Conservation (phyloP, 1,140 invertebrate genomes). For the Nixonia krombeini region DNA sequence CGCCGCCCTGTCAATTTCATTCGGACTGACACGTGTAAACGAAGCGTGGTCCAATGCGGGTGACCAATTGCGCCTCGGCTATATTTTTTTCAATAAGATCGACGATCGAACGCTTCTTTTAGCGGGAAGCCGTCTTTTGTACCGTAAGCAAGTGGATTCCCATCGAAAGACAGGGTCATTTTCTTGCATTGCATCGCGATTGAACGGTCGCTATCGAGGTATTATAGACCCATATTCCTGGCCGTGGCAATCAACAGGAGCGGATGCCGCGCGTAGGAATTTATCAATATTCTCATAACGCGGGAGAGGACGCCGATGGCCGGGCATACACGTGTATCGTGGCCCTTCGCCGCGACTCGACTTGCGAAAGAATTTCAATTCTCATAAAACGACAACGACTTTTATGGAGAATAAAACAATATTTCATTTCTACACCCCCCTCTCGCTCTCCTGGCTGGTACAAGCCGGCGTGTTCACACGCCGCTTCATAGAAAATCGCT, state of each 20-base stretch:
- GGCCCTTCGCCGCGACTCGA: slow-evolving; percentile 2
- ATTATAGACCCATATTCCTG: background rate
- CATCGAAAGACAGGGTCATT: too few relatives aligned
- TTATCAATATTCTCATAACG: slow-evolving; percentile 57
- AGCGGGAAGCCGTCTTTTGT: too few relatives aligned
- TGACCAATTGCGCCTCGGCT: too few relatives aligned
- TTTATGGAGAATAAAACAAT: slow-evolving; percentile 57
- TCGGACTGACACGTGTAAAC: too few relatives aligned
- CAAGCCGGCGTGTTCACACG: background rate
- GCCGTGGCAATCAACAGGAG: slow-evolving; percentile 38
- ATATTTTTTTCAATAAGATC: too few relatives aligned
- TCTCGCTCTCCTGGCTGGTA: background rate
- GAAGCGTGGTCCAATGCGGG: too few relatives aligned
- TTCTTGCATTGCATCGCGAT: too few relatives aligned
- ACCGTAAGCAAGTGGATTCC: too few relatives aligned
- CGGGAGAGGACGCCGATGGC: slow-evolving; percentile 14
- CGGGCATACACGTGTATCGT: slow-evolving; percentile 5
- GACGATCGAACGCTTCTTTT: too few relatives aligned
- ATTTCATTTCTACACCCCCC: slow-evolving; percentile 42
- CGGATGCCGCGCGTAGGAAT: slow-evolving; percentile 46
- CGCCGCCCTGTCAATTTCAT: too few relatives aligned
- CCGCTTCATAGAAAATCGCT: slow-evolving; percentile 40
- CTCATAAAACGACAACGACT: slow-evolving; percentile 52
- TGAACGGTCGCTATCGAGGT: too few relatives aligned
- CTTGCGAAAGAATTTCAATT: slow-evolving; percentile 54